phyloP scores from a whole-genome alignment of 2,888 invertebrate species.

The Fragum whitleyi region DNA sequence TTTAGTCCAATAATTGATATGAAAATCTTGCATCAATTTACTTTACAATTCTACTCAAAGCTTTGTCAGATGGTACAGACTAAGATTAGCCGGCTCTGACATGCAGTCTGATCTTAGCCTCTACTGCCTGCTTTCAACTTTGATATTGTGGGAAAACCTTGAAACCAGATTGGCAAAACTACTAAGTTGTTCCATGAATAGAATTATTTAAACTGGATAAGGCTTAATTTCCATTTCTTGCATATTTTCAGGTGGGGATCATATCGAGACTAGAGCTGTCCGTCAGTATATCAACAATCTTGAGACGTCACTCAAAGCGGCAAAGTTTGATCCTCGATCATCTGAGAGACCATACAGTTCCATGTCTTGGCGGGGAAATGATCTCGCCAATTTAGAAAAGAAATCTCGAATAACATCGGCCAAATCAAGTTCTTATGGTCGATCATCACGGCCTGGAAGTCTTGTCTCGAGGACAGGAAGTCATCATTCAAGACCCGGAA shows the following conservation, averaged over 20 bases:
- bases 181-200: too few species aligned
- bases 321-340: constrained; percentile 70
- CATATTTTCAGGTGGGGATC: constrained; percentile 73
- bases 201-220: too few species aligned
- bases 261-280: constrained; percentile 72
- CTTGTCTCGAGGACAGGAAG: constrained; percentile 57
- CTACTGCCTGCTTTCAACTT: too few species aligned
- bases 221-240: background rate
- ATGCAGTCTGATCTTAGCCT: too few species aligned
- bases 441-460: constrained; percentile 62
- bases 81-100: too few species aligned
- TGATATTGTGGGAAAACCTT: too few species aligned
- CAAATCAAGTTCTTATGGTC: constrained; percentile 52
- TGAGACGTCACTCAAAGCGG: constrained; percentile 74
- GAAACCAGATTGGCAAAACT: too few species aligned
- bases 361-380: constrained; percentile 75
- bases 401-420: constrained; percentile 59
- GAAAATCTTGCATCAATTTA: too few species aligned
- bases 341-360: constrained; percentile 73
- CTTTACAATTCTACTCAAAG: too few species aligned
- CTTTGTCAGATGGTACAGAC: too few species aligned
- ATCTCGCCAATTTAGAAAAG: constrained; percentile 68
- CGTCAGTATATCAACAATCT: constrained; percentile 73
- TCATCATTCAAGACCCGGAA: constrained; percentile 54
- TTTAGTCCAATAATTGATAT: too few species aligned